A percentile compares a stretch with the other conserved stretches of the same genome.
These are phyloP conservation scores for Pangasianodon hypophthalmus DNA, from an alignment of 2,113 vertebrate species.

Conservation along the genomic window DNA sequence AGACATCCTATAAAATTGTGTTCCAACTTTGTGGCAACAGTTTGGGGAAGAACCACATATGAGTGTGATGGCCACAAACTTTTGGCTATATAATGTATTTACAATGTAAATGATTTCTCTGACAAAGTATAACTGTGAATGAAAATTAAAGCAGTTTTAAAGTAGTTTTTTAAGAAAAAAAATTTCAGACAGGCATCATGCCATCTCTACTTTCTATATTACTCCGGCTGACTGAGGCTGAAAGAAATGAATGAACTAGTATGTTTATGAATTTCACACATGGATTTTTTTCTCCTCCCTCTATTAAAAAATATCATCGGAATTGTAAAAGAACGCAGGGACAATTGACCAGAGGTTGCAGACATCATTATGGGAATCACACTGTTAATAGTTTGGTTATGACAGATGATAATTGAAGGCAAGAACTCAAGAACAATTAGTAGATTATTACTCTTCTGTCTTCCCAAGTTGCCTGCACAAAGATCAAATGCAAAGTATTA, in stretches of 20 bases:
- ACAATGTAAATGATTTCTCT: not conserved
- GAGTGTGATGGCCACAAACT: not conserved
- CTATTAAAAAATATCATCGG: no score
- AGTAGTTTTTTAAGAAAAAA: not conserved
- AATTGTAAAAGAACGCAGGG: not conserved
- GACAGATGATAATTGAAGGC: not conserved
- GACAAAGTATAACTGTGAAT: not conserved
- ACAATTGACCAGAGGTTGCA: not conserved
- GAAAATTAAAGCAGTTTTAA: no score
- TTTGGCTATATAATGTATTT: not conserved
- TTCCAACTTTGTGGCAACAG: no score
- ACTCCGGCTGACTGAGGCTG: not conserved
- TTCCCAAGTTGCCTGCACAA: not conserved
- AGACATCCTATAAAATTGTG: no score
- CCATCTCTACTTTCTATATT: not conserved
- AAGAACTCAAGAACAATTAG: not conserved
- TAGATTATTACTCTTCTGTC: not conserved
- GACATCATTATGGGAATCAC: not conserved
- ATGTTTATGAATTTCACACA: not conserved
- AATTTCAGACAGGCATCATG: not conserved
- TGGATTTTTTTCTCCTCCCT: not conserved
- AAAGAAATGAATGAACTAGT: not conserved
- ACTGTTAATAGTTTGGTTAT: not conserved
- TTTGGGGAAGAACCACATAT: no score
- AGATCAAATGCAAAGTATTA: not conserved